Evolutionary conservation across 2,113 vertebrate genomes (phyloP), one percentile per base, ranked within the genome.

Genomic region (Arizona elegans): DNA sequence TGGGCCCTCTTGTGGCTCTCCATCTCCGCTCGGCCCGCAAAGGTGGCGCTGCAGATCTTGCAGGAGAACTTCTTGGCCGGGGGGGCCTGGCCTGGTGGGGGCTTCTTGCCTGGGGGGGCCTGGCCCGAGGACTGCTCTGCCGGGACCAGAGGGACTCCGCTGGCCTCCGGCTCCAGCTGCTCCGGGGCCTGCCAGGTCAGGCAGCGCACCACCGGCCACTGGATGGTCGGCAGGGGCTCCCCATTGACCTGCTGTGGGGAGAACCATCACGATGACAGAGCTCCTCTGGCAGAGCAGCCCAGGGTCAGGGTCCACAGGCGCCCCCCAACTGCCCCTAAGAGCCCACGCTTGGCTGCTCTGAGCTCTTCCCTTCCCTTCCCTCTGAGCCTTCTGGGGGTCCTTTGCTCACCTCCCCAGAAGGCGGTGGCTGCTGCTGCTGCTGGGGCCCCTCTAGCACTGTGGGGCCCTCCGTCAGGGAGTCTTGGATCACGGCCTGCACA

Each of bases 1-100:
- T 99, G 99, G 92, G 99, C 99, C 98, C 98, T 98, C 97, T 99
- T 99, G 98, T 99, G 99, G 97, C 98, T 99, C 95, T 99, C 99
- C 99, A 99, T 99, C 96, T 99, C 99, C 0, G 99, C 99, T 90
- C 99, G 98, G 87, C 99, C 98, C 0, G 98, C 97, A 93, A 99
- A 99, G 93, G 98, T 97, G 95, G 98, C 99, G 33, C 98, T 98
- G 97, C 99, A 99, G 96, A 99, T 98, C 95, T 98, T 98, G 94
- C 99, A 99, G 95, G 98, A 99, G 97, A 99, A 99, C 95, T 98
- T 98, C 97, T 99, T 99, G 55, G 98, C 96, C 47, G 95, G 92
- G 15, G 92, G 56, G 0, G 47, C 23, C 56, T 65, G 62, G 93
- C 95, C 96, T 0, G 95, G 96, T 53, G 94, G 90, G 65, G 12